Percentiles rank a stretch among this genome's conserved stretches.
phyloP scores from a whole-genome alignment of 2,797 vertebrate genomes.

The Anolis apletophallus region DNA sequence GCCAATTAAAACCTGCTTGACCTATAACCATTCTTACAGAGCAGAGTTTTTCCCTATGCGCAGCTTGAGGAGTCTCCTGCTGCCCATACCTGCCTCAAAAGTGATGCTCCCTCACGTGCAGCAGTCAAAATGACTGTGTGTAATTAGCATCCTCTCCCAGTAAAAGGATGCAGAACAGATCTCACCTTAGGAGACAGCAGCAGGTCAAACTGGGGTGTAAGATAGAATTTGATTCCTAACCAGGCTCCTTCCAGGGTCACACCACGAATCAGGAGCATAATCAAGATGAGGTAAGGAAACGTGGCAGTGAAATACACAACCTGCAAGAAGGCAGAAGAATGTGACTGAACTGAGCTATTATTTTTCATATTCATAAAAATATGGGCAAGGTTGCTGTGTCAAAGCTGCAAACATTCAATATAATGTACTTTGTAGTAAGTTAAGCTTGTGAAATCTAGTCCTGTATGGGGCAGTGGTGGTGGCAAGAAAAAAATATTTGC shows the following conservation, averaged over 20 bases:
- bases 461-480: background rate
- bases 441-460: background rate
- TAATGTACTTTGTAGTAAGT: background rate
- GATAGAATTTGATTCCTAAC: conserved; percentile 84
- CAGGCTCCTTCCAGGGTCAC: conserved; percentile 83
- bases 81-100: background rate
- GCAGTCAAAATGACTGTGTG: background rate
- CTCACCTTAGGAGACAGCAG: conserved; percentile 83
- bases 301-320: conserved; percentile 85
- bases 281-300: conserved; percentile 83
- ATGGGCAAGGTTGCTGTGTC: background rate
- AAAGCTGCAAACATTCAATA: background rate
- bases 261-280: conserved; percentile 82
- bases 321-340: conserved; percentile 60
- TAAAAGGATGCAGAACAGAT: background rate
- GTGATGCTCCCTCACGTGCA: background rate
- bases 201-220: conserved; percentile 83
- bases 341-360: background rate
- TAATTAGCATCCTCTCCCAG: background rate
- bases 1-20: background rate
- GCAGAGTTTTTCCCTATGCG: background rate
- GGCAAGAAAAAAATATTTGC: background rate
- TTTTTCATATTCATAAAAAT: background rate
- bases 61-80: background rate
- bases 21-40: background rate